phyloP scores from a whole-genome alignment of 2,113 vertebrate genomes.

The Toxotes jaculatrix region DNA sequence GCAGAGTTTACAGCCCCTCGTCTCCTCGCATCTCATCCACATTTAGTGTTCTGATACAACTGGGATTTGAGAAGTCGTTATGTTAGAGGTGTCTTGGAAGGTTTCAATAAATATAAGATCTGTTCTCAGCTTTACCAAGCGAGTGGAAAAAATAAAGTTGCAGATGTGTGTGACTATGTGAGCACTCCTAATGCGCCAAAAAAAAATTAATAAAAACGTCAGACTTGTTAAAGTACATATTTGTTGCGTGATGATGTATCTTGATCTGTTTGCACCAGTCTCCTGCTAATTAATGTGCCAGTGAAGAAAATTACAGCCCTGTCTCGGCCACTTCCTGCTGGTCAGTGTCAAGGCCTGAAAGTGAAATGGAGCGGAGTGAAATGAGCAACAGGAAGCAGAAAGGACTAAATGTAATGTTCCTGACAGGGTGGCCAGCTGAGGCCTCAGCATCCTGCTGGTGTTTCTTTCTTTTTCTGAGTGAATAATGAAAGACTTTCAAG shows the following conservation, averaged over 20 bases:
- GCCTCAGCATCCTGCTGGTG: neutral
- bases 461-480: slow-evolving; percentile 23
- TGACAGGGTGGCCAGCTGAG: slow-evolving; percentile 23
- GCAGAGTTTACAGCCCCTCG: neutral
- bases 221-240: slow-evolving; percentile 9
- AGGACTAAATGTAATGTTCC: slow-evolving; percentile 11
- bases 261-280: neutral
- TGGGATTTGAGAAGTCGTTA: neutral
- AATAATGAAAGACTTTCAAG: slow-evolving; percentile 32
- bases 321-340: slow-evolving; percentile 16
- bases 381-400: slow-evolving; percentile 42
- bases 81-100: neutral
- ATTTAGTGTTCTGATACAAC: neutral
- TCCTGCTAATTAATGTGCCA: slow-evolving; percentile 36
- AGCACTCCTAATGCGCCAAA: neutral
- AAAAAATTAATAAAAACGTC: neutral
- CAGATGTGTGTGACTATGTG: neutral
- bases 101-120: neutral
- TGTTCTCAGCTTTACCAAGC: neutral
- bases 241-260: neutral
- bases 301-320: slow-evolving; percentile 28
- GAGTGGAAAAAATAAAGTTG: neutral
- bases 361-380: slow-evolving; percentile 8
- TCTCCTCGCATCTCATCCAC: neutral
- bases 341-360: slow-evolving; percentile 38